These are phyloP conservation scores for Sitodiplosis mosellana DNA, from an alignment of 1,140 invertebrate species.

Conservation along the genomic window DNA sequence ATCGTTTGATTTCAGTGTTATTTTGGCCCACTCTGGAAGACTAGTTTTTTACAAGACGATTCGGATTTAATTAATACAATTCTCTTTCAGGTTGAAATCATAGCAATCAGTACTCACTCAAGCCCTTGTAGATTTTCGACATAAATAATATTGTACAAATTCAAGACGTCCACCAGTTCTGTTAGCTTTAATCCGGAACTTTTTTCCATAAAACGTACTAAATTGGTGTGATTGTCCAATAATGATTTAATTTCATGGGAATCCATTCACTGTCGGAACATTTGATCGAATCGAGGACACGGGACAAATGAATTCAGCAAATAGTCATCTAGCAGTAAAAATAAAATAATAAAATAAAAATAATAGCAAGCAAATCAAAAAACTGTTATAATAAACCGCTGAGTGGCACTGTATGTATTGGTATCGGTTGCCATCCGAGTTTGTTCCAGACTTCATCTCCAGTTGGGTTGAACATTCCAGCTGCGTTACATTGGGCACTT, in stretches of 20 bases:
- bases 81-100: slow-evolving; percentile 42
- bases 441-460: slow-evolving; percentile 46
- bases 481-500: slow-evolving; percentile 69
- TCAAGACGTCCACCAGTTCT: slow-evolving; percentile 5
- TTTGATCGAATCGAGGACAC: slow-evolving; percentile 42
- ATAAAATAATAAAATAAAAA: too few relatives aligned
- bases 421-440: slow-evolving; percentile 74
- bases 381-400: too few relatives aligned
- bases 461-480: slow-evolving; percentile 54
- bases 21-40: slow-evolving; percentile 51
- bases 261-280: slow-evolving; percentile 31
- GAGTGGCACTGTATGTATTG: slow-evolving; percentile 59
- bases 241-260: slow-evolving; percentile 37
- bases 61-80: slow-evolving; percentile 46
- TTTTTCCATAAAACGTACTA: too few relatives aligned
- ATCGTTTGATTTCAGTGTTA: slow-evolving; percentile 23
- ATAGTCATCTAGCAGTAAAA: too few relatives aligned
- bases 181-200: too few relatives aligned
- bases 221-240: too few relatives aligned
- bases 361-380: too few relatives aligned
- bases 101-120: slow-evolving; percentile 28
- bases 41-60: slow-evolving; percentile 16
- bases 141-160: slow-evolving; percentile 40
- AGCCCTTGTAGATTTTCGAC: slow-evolving; percentile 37
- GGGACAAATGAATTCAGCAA: slow-evolving; percentile 37